A percentile compares a stretch with the other conserved stretches of the same genome.
Evolutionary conservation across 2,797 vertebrate genomes (phyloP).

Genomic region (Protosalanx chinensis): DNA sequence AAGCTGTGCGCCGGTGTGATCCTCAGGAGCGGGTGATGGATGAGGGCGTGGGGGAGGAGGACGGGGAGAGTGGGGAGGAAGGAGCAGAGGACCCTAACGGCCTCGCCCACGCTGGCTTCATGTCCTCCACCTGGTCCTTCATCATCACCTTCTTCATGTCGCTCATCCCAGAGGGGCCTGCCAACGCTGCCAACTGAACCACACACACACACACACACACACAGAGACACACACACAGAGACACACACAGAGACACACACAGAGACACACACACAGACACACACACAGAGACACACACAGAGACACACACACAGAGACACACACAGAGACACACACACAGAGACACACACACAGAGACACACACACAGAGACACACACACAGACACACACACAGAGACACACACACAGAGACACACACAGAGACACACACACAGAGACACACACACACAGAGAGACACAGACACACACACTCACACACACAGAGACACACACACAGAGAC

Average conservation of each 20-base stretch:
- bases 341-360: background rate
- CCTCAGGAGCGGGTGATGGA: conserved; percentile 84
- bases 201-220: background rate
- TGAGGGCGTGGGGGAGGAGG: conserved; percentile 82
- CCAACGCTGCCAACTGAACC: conserved; percentile 86
- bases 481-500: conserved; percentile 1
- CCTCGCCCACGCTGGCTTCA: conserved; percentile 77
- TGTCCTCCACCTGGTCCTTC: conserved; percentile 93
- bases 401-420: too few species aligned
- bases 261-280: too few species aligned
- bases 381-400: too few species aligned
- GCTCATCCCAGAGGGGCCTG: conserved; percentile 90
- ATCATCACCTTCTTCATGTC: conserved; percentile 95
- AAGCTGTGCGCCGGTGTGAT: background rate
- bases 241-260: too few species aligned
- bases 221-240: too few species aligned
- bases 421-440: too few species aligned
- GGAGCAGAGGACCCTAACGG: conserved; percentile 72
- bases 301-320: too few species aligned
- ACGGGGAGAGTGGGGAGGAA: conserved; percentile 77
- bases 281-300: too few species aligned
- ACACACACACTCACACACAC: too few species aligned
- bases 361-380: background rate
- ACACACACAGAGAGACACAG: too few species aligned
- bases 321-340: too few species aligned